phyloP scores from a whole-genome alignment of 2,797 vertebrate species.

The Apogon hyalosoma region DNA sequence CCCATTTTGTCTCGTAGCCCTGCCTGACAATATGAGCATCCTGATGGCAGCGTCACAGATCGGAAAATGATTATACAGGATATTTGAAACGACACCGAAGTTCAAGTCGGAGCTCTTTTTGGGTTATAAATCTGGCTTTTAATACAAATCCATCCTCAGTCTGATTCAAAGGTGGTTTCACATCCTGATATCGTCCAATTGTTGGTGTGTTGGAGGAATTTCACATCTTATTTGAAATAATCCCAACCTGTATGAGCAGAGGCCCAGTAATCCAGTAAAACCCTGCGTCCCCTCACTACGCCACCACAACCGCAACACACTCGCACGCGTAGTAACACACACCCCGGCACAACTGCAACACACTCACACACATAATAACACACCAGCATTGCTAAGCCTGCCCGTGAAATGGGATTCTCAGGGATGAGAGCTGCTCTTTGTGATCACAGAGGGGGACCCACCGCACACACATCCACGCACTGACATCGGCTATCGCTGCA shows the following conservation, averaged over 20 bases:
- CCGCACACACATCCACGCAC: constrained; percentile 29
- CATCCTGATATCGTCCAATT: constrained; percentile 21
- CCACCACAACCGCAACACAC: not conserved
- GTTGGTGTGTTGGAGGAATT: constrained; percentile 50
- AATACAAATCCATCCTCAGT: not conserved
- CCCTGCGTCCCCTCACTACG: not conserved
- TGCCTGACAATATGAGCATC: no score
- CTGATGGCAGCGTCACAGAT: no score
- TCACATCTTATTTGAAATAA: constrained; percentile 73
- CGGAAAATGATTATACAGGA: no score
- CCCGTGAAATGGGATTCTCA: constrained; percentile 79
- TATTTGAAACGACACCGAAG: no score
- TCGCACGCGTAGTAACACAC: constrained; percentile 9
- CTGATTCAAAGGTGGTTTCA: constrained; percentile 6
- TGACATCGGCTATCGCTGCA: constrained; percentile 2
- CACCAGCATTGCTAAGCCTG: constrained; percentile 55
- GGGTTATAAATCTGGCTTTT: constrained; percentile 5
- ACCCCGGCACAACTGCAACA: constrained; percentile 5
- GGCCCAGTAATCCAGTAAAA: constrained; percentile 55
- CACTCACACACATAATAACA: constrained; percentile 32
- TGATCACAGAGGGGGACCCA: constrained; percentile 77
- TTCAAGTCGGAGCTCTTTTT: no score
- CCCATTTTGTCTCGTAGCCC: no score
- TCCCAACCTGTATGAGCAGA: constrained; percentile 65
- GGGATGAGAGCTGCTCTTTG: constrained; percentile 79